Percentiles rank a stretch among this genome's conserved stretches.
phyloP scores from a whole-genome alignment of 2,888 invertebrate genomes.

The Dendrolimus houi region DNA sequence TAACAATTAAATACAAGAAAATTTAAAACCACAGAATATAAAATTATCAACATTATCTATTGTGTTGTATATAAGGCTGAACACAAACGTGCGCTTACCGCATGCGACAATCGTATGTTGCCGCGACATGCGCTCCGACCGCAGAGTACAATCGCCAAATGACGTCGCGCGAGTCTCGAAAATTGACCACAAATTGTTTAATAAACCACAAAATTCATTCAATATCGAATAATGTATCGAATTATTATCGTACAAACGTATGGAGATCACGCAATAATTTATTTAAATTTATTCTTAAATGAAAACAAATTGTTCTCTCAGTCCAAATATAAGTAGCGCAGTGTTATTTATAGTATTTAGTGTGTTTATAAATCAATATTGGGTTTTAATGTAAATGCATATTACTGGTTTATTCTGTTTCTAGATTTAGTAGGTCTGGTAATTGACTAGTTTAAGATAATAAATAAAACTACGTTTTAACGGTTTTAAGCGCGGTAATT shows the following conservation, averaged over 20 bases:
- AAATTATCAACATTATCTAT: constrained; percentile 7
- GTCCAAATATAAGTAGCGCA: too few relatives aligned
- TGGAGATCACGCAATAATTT: not conserved
- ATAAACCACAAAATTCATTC: constrained; percentile 11
- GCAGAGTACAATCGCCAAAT: constrained; percentile 37
- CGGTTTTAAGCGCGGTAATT: too few relatives aligned
- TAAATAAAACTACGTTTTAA: too few relatives aligned
- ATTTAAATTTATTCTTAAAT: too few relatives aligned
- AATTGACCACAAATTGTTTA: constrained; percentile 51
- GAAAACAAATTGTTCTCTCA: too few relatives aligned
- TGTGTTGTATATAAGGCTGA: constrained; percentile 14
- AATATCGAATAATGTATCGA: constrained; percentile 9
- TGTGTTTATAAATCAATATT: too few relatives aligned
- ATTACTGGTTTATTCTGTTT: too few relatives aligned
- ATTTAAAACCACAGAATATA: constrained; percentile 3
- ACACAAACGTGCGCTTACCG: constrained; percentile 11
- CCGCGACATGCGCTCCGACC: constrained; percentile 25
- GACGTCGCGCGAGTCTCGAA: constrained; percentile 21
- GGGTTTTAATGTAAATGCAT: too few relatives aligned
- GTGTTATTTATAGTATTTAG: too few relatives aligned
- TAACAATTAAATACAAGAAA: constrained; percentile 7
- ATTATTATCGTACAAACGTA: constrained; percentile 22
- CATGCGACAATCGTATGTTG: constrained; percentile 21
- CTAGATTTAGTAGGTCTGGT: too few relatives aligned
- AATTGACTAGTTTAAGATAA: too few relatives aligned